Evolutionary conservation across 2,113 vertebrate species (phyloP).

Genomic region (mouse (Mus musculus)): GRCm39 chr16:46872501-46873000

Average conservation of each 20-base stretch:
- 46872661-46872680: not conserved
- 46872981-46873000: slow-evolving; percentile 54
- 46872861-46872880: not conserved
- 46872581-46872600: not conserved
- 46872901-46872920: not conserved
- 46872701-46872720: not conserved
- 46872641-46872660: not conserved
- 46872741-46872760: not conserved
- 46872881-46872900: not conserved
- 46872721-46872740: not conserved
- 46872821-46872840: not conserved
- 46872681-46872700: not conserved
- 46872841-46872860: not conserved
- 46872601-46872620: not conserved
- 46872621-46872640: not conserved
- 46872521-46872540: not conserved
- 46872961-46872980: not conserved
- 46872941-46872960: not conserved
- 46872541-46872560: not conserved
- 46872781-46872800: not conserved
- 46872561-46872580: not conserved
- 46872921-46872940: not conserved
- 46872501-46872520: not conserved
- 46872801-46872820: not conserved
- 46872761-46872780: not conserved